A percentile compares a stretch with the other conserved stretches of the same genome.
phyloP scores from a whole-genome alignment of 1,140 invertebrate species.

The Drosophila leontia region DNA sequence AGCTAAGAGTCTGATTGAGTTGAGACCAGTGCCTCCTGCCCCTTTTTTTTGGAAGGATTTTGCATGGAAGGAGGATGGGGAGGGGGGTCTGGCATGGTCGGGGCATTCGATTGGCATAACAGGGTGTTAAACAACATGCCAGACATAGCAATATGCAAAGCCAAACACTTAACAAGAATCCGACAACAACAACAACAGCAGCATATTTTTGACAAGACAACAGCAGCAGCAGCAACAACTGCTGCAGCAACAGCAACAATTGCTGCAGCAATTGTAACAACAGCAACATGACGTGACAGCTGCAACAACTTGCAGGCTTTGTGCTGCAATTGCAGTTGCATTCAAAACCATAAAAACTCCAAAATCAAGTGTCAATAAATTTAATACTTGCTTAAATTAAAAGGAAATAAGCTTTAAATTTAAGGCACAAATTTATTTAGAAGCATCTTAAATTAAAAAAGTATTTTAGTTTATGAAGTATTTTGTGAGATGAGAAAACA shows the following conservation, averaged over 20 bases:
- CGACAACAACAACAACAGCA: conserved; percentile 47
- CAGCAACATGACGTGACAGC: conserved; percentile 69
- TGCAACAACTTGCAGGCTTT: conserved; percentile 78
- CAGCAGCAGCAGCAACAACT: conserved; percentile 8
- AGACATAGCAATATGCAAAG: conserved; percentile 72
- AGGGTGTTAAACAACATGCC: conserved; percentile 76
- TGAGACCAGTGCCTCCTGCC: not conserved
- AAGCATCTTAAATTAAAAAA: too few relatives aligned
- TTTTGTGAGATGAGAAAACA: too few relatives aligned
- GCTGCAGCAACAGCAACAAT: not conserved
- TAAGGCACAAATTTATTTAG: not conserved
- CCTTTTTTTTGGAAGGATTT: not conserved
- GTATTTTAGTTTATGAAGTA: too few relatives aligned
- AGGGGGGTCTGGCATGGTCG: not conserved
- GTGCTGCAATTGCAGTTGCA: conserved; percentile 41
- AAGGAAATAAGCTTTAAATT: not conserved
- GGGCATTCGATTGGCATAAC: conserved; percentile 40
- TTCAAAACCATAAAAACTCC: conserved; percentile 42
- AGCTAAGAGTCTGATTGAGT: conserved; percentile 74
- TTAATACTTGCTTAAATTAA: conserved; percentile 43
- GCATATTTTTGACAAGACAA: conserved; percentile 72
- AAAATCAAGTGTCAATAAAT: conserved; percentile 75
- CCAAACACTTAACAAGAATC: conserved; percentile 71
- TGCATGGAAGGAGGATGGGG: conserved; percentile 16
- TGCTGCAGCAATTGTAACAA: conserved; percentile 26